These are phyloP conservation scores for Mesitornis unicolor DNA, from an alignment of 2,113 vertebrate genomes.

Conservation along the genomic window DNA sequence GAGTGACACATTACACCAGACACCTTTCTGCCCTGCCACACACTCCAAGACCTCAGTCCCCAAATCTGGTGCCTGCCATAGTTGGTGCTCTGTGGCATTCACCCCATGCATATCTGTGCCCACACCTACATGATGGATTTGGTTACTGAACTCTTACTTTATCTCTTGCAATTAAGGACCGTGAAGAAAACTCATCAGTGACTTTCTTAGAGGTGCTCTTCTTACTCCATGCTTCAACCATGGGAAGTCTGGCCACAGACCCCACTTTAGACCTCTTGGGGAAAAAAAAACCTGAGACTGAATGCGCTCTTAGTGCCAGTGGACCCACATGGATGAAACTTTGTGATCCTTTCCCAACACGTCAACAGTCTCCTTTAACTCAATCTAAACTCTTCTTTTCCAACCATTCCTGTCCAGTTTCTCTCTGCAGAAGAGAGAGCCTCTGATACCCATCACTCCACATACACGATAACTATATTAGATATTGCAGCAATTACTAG, in stretches of 20 bases:
- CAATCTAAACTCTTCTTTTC: not conserved
- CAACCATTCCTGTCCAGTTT: rapidly evolving
- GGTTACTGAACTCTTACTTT: not conserved
- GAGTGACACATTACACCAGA: not conserved
- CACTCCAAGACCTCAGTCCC: rapidly evolving
- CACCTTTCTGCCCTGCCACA: not conserved
- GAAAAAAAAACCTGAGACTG: not conserved
- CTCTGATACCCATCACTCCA: not conserved
- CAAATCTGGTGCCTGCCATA: not conserved
- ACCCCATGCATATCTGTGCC: not conserved
- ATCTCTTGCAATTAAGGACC: not conserved
- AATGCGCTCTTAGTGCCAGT: not conserved
- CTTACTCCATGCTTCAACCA: not conserved
- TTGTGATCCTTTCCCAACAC: not conserved
- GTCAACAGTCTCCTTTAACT: not conserved
- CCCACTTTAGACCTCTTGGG: not conserved
- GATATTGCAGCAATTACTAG: not conserved
- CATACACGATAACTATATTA: not conserved
- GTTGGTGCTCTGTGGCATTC: not conserved
- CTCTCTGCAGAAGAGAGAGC: not conserved
- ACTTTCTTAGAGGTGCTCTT: not conserved
- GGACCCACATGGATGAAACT: not conserved
- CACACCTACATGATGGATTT: not conserved
- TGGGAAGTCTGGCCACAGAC: not conserved
- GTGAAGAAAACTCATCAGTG: not conserved